phyloP scores from a whole-genome alignment of 2,888 invertebrate genomes.

The Drosophila merina region DNA sequence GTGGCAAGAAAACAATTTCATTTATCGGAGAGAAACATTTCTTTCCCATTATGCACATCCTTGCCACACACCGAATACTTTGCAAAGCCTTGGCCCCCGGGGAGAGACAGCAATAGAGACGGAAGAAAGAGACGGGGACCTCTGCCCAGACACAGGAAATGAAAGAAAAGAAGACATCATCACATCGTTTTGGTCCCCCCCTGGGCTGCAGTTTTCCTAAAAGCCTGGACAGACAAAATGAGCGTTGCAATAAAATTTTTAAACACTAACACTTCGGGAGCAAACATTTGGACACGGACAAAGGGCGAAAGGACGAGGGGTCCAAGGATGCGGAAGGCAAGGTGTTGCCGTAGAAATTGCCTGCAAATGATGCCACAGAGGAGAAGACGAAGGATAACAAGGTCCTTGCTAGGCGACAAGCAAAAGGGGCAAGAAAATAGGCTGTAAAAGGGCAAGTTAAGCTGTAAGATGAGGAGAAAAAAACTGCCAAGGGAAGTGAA shows the following conservation, averaged over 20 bases:
- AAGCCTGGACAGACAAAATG: constrained; percentile 48
- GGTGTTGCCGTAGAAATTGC: constrained; percentile 52
- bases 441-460: constrained; percentile 23
- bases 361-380: constrained; percentile 55
- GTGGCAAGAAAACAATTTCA: constrained; percentile 22
- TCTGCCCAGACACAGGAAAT: constrained; percentile 11
- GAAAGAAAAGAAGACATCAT: constrained; percentile 36
- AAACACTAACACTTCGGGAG: constrained; percentile 51
- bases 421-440: constrained; percentile 29
- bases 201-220: constrained; percentile 36
- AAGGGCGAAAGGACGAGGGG: too few relatives aligned
- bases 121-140: neutral
- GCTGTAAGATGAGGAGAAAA: neutral
- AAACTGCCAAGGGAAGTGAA: neutral
- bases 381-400: constrained; percentile 34
- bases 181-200: constrained; percentile 20
- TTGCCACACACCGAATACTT: constrained; percentile 5
- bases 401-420: constrained; percentile 45
- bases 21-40: constrained; percentile 26
- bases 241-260: constrained; percentile 62
- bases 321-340: constrained; percentile 8
- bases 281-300: constrained; percentile 11
- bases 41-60: constrained; percentile 1
- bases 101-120: constrained; percentile 14
- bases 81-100: constrained; percentile 27